These are phyloP conservation scores for Drosophila anomalipes DNA, from an alignment of 2,888 invertebrate genomes.

Conservation along the genomic window DNA sequence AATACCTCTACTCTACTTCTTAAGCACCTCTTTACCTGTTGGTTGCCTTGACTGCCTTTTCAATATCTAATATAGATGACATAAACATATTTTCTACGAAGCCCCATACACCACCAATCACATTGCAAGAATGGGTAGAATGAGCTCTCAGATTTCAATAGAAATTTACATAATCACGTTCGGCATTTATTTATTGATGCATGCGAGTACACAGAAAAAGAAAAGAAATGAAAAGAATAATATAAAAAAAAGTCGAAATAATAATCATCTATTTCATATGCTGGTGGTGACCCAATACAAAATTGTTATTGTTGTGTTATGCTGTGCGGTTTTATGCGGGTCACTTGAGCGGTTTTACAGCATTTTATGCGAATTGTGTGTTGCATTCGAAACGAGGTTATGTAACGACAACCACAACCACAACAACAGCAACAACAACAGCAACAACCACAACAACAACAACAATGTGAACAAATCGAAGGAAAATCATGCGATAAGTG, in stretches of 20 bases:
- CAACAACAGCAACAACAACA: not conserved
- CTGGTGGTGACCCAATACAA: conserved; percentile 16
- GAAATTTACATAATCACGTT: conserved; percentile 79
- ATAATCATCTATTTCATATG: conserved; percentile 40
- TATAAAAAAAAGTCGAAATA: conserved; percentile 30
- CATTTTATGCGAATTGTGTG: conserved; percentile 72
- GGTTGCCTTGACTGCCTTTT: conserved; percentile 29
- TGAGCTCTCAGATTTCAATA: conserved; percentile 60
- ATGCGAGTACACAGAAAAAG: conserved; percentile 40
- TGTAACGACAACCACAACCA: not conserved
- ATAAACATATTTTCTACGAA: conserved; percentile 10
- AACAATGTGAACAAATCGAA: conserved; percentile 45
- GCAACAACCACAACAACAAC: not conserved
- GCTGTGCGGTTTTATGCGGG: conserved; percentile 48
- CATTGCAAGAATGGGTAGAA: conserved; percentile 6
- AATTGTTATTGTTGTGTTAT: conserved; percentile 6
- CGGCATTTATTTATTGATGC: conserved; percentile 80
- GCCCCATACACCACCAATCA: not conserved
- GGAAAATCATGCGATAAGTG: conserved; percentile 34
- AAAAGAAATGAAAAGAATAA: not conserved
- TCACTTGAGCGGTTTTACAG: conserved; percentile 73
- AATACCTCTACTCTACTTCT: conserved; percentile 18
- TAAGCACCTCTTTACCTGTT: not conserved
- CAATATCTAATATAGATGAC: conserved; percentile 8
- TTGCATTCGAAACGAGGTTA: conserved; percentile 63